phyloP scores from a whole-genome alignment of 2,113 vertebrate genomes.

The Brachyhypopomus occidentalis region DNA sequence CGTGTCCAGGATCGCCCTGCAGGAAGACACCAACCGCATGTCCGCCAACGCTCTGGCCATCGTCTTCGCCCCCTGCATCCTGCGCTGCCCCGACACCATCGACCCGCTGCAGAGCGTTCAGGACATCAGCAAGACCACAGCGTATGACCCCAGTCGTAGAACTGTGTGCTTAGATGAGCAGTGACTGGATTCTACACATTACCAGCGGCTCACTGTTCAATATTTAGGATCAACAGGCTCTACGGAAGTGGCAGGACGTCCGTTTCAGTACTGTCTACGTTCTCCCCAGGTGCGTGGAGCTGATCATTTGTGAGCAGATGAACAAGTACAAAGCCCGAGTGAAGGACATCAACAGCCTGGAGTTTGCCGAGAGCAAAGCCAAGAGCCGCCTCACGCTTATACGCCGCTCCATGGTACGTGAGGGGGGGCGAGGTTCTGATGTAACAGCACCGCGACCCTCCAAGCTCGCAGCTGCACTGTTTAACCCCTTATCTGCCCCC shows the following conservation, averaged over 20 bases:
- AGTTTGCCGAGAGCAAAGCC: conserved; percentile 97
- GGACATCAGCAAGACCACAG: conserved; percentile 97
- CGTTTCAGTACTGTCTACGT: not conserved
- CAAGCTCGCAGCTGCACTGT: not conserved
- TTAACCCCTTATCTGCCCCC: conserved; percentile 16
- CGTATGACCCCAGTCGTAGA: conserved; percentile 75
- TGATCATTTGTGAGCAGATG: conserved; percentile 96
- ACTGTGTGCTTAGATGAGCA: not conserved
- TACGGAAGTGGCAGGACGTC: not conserved
- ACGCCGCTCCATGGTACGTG: conserved; percentile 93
- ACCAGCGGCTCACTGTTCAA: not conserved
- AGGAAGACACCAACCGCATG: conserved; percentile 98
- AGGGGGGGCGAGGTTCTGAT: not conserved
- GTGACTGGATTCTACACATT: no score
- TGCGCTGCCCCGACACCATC: conserved; percentile 91
- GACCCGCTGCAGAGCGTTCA: conserved; percentile 95
- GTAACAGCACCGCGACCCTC: not conserved
- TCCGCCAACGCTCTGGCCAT: conserved; percentile 96
- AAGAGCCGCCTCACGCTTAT: conserved; percentile 92
- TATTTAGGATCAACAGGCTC: not conserved
- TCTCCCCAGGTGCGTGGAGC: conserved; percentile 86
- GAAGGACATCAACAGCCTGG: conserved; percentile 96
- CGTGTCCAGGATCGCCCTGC: conserved; percentile 84
- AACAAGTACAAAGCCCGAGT: conserved; percentile 94
- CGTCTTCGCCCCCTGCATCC: conserved; percentile 96